Conservation (phyloP, 2,888 invertebrate species). For the Clanis bilineata region DNA sequence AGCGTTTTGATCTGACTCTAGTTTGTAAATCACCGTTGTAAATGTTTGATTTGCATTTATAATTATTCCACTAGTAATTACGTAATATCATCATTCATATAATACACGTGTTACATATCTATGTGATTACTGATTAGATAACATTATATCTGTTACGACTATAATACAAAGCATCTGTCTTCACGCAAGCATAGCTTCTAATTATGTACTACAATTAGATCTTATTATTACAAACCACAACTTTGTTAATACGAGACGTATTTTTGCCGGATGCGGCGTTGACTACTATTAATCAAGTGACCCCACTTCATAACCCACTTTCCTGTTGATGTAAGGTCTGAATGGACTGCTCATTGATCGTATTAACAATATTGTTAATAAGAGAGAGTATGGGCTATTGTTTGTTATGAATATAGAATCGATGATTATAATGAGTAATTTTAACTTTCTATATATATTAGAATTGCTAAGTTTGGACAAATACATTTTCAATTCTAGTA, state of each 20-base stretch:
- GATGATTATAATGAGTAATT: not conserved
- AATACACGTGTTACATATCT: not conserved
- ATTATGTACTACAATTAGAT: constrained; percentile 6
- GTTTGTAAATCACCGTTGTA: not conserved
- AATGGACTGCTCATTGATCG: not conserved
- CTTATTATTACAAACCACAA: not conserved
- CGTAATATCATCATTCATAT: not conserved
- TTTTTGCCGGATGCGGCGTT: constrained; percentile 6
- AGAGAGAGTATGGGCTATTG: not conserved
- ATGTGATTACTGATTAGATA: not conserved
- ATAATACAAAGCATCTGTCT: not conserved
- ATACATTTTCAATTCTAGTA: too few relatives aligned
- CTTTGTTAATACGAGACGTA: not conserved
- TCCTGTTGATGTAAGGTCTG: constrained; percentile 3
- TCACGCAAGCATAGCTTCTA: not conserved
- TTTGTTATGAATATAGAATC: not conserved
- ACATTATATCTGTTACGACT: not conserved
- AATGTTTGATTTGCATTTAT: not conserved
- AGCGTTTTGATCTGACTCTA: not conserved
- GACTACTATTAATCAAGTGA: constrained; percentile 1
- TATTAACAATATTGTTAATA: not conserved
- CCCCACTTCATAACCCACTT: not conserved
- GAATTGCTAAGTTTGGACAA: too few relatives aligned
- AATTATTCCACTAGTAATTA: too few relatives aligned
- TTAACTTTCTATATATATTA: too few relatives aligned